Evolutionary conservation across 2,888 invertebrate species (phyloP).

Genomic region (Heliconius charithonia): DNA sequence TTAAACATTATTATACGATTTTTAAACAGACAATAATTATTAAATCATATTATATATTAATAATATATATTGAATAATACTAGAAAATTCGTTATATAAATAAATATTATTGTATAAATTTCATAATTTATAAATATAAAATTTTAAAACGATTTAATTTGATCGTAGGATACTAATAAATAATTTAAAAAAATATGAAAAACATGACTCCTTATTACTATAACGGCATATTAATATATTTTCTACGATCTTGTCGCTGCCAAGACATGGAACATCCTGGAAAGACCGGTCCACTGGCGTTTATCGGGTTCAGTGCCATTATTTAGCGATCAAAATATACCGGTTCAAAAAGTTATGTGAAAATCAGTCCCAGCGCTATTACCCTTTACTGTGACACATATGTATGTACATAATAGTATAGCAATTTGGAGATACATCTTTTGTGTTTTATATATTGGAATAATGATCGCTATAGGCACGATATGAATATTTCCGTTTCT

Average conservation of each 20-base stretch:
- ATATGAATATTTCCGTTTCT: neutral
- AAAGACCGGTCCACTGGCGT: conserved; percentile 44
- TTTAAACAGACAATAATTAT: neutral
- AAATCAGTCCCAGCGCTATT: conserved; percentile 31
- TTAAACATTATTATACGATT: neutral
- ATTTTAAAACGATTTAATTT: neutral
- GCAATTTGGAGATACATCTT: neutral
- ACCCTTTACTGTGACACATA: conserved; percentile 7
- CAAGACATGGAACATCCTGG: conserved; percentile 44
- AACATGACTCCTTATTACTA: conserved; percentile 31
- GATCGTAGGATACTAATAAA: neutral
- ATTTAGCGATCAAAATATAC: conserved; percentile 48
- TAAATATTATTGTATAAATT: neutral
- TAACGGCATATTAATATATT: conserved; percentile 42
- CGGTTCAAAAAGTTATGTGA: conserved; percentile 43
- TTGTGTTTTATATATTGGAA: neutral
- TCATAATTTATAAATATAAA: neutral
- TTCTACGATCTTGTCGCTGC: conserved; percentile 38
- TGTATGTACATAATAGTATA: neutral
- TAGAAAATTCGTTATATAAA: neutral
- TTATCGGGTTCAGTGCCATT: conserved; percentile 47
- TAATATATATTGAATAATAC: neutral
- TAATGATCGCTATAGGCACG: neutral
- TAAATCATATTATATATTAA: neutral
- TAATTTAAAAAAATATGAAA: conserved; percentile 22